Evolutionary conservation across 2,797 vertebrate species (phyloP).

Genomic region (Tamandua tetradactyla): DNA sequence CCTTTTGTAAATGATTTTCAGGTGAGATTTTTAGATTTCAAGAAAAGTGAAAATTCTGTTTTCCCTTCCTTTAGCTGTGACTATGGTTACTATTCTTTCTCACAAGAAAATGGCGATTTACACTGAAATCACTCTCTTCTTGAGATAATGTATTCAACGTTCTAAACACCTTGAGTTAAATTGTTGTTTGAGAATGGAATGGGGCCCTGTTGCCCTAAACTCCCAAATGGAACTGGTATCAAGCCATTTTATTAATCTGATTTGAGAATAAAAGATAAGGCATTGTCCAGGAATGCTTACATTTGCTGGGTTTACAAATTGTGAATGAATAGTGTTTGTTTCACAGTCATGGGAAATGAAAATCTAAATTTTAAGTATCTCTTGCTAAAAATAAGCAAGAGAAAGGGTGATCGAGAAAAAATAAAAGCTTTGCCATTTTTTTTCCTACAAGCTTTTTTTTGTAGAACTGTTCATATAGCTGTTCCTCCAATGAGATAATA

Average conservation of each 20-base stretch:
- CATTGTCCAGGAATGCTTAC: not conserved
- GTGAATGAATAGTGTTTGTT: not conserved
- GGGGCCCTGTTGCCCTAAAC: not conserved
- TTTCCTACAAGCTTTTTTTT: not conserved
- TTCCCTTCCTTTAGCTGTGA: not conserved
- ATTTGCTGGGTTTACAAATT: not conserved
- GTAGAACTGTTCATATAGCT: rapidly evolving
- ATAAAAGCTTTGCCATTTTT: not conserved
- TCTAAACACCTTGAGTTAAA: not conserved
- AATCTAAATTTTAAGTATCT: not conserved
- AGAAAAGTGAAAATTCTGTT: not conserved
- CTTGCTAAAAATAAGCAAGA: not conserved
- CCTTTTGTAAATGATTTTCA: not conserved
- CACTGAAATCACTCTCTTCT: not conserved
- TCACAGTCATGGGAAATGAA: not conserved
- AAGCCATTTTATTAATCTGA: not conserved
- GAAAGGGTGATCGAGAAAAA: not conserved
- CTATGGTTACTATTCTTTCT: not conserved
- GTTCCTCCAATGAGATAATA: rapidly evolving
- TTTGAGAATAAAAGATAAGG: not conserved
- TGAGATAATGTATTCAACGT: not conserved
- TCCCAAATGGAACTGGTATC: not conserved
- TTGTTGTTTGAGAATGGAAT: not conserved
- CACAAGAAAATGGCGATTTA: not conserved
- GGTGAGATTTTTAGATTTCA: not conserved